These are phyloP conservation scores for Cyaniris semiargus DNA, from an alignment of 2,888 invertebrate species.

Conservation along the genomic window DNA sequence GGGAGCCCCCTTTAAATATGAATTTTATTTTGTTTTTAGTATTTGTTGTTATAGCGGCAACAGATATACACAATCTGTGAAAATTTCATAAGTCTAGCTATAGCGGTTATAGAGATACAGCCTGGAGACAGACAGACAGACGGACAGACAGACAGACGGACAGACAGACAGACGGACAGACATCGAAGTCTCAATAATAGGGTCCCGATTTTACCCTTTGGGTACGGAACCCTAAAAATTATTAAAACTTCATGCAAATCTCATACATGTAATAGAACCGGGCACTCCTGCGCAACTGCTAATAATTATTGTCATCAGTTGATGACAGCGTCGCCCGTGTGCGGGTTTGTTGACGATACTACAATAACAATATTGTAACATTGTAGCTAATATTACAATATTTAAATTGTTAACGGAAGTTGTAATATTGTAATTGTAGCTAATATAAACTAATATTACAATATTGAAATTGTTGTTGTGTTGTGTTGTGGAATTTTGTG, in stretches of 20 bases:
- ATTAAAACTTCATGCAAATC: neutral
- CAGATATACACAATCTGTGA: too few species aligned
- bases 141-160: too few species aligned
- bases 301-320: neutral
- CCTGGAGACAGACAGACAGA: too few species aligned
- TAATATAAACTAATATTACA: neutral
- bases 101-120: too few species aligned
- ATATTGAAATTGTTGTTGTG: neutral
- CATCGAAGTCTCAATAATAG: too few species aligned
- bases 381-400: neutral
- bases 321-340: neutral
- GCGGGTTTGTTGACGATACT: neutral
- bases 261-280: slow-evolving; percentile 15
- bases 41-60: too few species aligned
- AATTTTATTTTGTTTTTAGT: too few species aligned
- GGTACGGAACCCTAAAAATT: too few species aligned
- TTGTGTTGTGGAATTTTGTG: neutral
- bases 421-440: neutral
- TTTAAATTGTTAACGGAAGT: neutral
- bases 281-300: slow-evolving; percentile 17
- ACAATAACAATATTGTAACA: neutral
- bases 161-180: too few species aligned
- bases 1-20: too few species aligned
- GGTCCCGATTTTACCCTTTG: too few species aligned
- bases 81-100: too few species aligned